Evolutionary conservation across 2,113 vertebrate species (phyloP).

Genomic region (Muntiacus muntjak): DNA sequence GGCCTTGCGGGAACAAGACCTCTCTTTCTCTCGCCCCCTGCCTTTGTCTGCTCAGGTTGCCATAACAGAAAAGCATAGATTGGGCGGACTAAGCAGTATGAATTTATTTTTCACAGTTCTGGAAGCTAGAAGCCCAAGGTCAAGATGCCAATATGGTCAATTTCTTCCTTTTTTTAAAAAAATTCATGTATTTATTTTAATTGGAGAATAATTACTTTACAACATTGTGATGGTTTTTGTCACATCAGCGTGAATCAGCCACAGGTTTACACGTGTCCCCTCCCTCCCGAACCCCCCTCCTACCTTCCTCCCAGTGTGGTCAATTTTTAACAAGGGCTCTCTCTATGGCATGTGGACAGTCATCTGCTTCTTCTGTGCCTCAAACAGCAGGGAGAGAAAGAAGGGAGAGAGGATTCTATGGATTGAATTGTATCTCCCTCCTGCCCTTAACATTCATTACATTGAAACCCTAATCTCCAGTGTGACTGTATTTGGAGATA

Average conservation of each 20-base stretch:
- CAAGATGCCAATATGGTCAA: background rate
- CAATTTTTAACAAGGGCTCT: background rate
- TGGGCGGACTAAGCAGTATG: background rate
- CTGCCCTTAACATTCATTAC: background rate
- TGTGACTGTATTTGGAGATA: background rate
- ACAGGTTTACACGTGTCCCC: background rate
- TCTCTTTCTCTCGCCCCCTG: background rate
- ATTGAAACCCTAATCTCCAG: background rate
- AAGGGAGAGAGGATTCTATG: background rate
- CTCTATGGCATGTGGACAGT: background rate
- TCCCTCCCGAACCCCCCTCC: background rate
- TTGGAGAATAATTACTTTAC: background rate
- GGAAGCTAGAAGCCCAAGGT: background rate
- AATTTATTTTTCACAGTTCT: background rate
- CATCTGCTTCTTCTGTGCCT: background rate
- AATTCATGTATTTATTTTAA: background rate
- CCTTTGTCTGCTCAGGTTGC: background rate
- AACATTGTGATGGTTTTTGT: background rate
- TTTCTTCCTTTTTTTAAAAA: background rate
- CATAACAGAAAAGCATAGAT: background rate
- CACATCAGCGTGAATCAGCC: background rate
- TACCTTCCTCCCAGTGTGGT: background rate
- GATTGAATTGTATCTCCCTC: background rate
- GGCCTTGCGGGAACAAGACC: background rate
- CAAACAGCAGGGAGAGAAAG: background rate